Conservation (phyloP, 1,140 invertebrate species). For the Eupristina koningsbergeri region DNA sequence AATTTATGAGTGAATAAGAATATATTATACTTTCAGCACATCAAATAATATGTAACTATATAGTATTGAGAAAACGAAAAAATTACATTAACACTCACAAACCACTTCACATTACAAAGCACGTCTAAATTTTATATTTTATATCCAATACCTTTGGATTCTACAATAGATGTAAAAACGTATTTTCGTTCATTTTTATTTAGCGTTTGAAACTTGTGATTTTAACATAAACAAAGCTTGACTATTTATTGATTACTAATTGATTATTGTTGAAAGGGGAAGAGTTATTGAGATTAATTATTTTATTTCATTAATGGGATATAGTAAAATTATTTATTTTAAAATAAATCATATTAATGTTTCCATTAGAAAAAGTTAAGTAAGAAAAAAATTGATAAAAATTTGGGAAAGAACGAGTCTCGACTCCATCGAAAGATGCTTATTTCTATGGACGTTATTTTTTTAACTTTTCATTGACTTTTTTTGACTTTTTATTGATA, state of each 20-base stretch:
- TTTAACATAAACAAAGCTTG: not conserved
- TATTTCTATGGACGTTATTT: too few relatives aligned
- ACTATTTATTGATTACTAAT: not conserved
- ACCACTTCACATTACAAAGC: not conserved
- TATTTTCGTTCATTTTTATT: not conserved
- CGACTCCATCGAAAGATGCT: not conserved
- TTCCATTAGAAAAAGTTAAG: too few relatives aligned
- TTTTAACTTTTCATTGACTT: not conserved
- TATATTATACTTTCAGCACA: not conserved
- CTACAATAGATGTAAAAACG: not conserved
- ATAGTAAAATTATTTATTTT: not conserved
- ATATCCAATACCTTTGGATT: not conserved
- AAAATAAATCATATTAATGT: not conserved
- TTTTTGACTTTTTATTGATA: conserved; percentile 4
- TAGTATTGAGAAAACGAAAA: conserved; percentile 12
- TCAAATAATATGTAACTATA: conserved; percentile 17
- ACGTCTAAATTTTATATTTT: not conserved
- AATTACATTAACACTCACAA: not conserved
- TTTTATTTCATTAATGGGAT: not conserved
- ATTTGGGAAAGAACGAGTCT: too few relatives aligned
- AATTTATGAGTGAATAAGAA: conserved; percentile 7
- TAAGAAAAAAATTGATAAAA: too few relatives aligned
- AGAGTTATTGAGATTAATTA: not conserved
- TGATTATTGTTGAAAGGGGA: not conserved
- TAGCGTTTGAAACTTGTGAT: not conserved